Percentiles rank a stretch among this genome's conserved stretches.
Evolutionary conservation across 2,888 invertebrate genomes (phyloP).

Genomic region (Hydraecia micacea): DNA sequence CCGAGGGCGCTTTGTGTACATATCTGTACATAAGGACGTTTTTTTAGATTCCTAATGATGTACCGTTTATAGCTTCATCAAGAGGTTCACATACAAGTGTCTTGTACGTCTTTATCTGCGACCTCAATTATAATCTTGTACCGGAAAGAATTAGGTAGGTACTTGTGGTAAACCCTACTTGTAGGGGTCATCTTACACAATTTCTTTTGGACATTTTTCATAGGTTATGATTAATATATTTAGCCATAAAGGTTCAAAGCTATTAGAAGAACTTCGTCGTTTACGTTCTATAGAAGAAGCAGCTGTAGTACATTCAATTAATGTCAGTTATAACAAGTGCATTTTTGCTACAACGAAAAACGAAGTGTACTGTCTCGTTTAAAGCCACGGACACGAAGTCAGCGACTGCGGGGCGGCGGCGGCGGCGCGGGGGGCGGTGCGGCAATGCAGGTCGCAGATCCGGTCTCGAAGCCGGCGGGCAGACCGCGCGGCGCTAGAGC

Average conservation of each 20-base stretch:
- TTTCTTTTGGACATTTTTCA: neutral
- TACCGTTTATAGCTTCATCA: conserved; percentile 10
- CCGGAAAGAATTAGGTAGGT: conserved; percentile 14
- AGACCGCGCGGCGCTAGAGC: too few species aligned
- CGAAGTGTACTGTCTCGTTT: neutral
- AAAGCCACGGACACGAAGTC: too few species aligned
- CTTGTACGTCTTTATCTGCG: conserved; percentile 23
- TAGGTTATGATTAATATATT: neutral
- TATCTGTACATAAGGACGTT: neutral
- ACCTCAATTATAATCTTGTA: conserved; percentile 26
- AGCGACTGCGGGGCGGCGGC: too few species aligned
- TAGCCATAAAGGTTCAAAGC: neutral
- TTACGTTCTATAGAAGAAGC: neutral
- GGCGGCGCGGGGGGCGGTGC: too few species aligned
- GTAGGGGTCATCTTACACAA: conserved; percentile 1
- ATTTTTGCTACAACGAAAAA: neutral
- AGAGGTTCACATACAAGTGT: conserved; percentile 17
- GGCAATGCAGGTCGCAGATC: too few species aligned
- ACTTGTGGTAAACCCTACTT: conserved; percentile 7
- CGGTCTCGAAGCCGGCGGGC: too few species aligned
- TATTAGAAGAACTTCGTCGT: neutral
- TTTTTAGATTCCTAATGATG: conserved; percentile 31
- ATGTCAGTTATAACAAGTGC: too few species aligned
- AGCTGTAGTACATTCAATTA: neutral
- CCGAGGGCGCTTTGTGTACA: conserved; percentile 7